phyloP scores from a whole-genome alignment of 2,797 vertebrate genomes.

The Pseudomugil gertrudae region DNA sequence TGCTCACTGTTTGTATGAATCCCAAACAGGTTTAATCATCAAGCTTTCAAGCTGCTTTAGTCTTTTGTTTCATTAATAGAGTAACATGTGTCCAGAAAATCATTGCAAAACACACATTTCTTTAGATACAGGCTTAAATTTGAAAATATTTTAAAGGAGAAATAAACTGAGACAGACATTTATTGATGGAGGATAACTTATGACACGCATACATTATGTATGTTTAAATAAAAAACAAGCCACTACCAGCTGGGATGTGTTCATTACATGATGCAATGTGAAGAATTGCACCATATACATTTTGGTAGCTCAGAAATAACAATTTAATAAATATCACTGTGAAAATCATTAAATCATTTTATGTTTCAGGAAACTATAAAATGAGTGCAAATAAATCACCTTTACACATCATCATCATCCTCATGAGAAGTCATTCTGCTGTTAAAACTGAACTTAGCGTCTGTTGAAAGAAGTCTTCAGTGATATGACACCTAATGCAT shows the following conservation, averaged over 20 bases:
- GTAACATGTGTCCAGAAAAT: neutral
- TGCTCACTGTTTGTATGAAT: constrained; percentile 3
- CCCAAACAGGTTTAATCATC: neutral
- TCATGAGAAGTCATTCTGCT: constrained; percentile 8
- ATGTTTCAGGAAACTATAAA: constrained; percentile 8
- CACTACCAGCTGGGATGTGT: neutral
- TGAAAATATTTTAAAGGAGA: neutral
- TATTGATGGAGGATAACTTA: neutral
- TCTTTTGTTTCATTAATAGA: neutral
- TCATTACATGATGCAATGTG: neutral
- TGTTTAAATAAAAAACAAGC: neutral
- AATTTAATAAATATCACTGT: neutral
- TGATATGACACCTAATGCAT: constrained; percentile 33
- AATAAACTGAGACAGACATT: neutral
- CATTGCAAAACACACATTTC: neutral
- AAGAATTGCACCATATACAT: neutral
- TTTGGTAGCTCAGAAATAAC: neutral
- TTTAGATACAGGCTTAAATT: neutral
- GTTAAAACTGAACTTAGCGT: constrained; percentile 14
- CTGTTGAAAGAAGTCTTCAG: constrained; percentile 20
- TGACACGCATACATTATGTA: no score
- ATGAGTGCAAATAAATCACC: constrained; percentile 2
- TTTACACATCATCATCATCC: constrained; percentile 16
- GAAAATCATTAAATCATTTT: constrained; percentile 7
- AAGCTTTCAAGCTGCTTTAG: constrained; percentile 1